These are phyloP conservation scores for Notarius lentiginosus DNA, from an alignment of 2,113 vertebrate species.

Conservation along the genomic window DNA sequence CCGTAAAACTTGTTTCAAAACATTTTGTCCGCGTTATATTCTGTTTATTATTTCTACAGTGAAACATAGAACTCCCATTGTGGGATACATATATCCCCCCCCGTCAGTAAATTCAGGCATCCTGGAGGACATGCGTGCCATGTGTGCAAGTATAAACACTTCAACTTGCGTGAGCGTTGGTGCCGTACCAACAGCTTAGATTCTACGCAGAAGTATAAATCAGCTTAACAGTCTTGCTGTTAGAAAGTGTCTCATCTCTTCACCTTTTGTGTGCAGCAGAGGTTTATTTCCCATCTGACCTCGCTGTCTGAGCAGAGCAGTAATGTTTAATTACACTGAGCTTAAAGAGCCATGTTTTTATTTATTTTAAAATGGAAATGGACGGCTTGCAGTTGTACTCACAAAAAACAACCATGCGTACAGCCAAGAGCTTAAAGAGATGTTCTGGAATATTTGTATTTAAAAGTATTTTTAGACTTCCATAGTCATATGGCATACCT, in stretches of 20 bases:
- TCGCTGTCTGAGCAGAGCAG: background rate
- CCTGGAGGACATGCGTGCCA: no score
- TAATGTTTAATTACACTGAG: constrained; percentile 1
- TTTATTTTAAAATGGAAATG: background rate
- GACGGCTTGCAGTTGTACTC: background rate
- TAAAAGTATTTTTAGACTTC: background rate
- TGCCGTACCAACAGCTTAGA: no score
- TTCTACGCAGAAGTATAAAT: no score
- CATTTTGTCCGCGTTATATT: no score
- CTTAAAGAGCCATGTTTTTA: background rate
- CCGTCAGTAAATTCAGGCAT: no score
- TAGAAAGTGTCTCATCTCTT: background rate
- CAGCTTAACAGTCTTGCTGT: background rate
- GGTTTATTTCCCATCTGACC: background rate
- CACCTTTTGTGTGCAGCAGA: background rate
- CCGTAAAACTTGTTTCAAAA: no score
- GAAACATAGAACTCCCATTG: no score
- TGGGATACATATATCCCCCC: no score
- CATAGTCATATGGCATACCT: background rate
- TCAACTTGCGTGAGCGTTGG: no score
- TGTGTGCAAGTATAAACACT: no score
- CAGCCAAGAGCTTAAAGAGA: background rate
- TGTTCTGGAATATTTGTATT: background rate
- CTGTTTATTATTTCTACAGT: no score
- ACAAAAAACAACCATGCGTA: background rate